Percentiles rank a stretch among this genome's conserved stretches.
Evolutionary conservation across 2,113 vertebrate genomes (phyloP).

Genomic region (Romanogobio albipinnatus): DNA sequence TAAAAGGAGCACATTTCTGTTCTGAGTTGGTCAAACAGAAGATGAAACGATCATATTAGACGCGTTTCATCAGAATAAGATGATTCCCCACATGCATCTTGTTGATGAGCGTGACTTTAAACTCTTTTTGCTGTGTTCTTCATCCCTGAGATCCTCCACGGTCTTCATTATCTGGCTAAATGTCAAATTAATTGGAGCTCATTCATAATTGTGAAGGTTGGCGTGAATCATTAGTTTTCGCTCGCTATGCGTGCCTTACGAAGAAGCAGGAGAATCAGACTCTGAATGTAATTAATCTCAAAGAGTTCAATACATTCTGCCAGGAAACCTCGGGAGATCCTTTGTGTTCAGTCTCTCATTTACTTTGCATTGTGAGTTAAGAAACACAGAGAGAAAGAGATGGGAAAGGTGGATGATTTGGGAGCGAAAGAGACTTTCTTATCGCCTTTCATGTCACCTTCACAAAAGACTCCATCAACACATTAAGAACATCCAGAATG

Average conservation of each 20-base stretch:
- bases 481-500: background rate
- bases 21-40: background rate
- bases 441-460: background rate
- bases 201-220: background rate
- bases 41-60: background rate
- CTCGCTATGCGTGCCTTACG: background rate
- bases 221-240: background rate
- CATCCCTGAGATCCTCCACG: background rate
- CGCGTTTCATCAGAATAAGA: background rate
- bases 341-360: background rate
- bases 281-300: background rate
- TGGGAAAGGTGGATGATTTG: background rate
- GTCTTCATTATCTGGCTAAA: constrained; percentile 1
- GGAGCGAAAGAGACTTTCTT: background rate
- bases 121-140: constrained; percentile 2
- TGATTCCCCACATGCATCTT: background rate
- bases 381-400: background rate
- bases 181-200: background rate
- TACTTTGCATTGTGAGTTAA: background rate
- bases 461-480: constrained; percentile 27
- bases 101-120: background rate
- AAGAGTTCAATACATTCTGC: background rate
- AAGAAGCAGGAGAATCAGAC: background rate
- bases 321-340: background rate
- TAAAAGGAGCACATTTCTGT: background rate